These are phyloP conservation scores for Melanotaenia duboulayi DNA, from an alignment of 2,113 vertebrate species.

Conservation along the genomic window DNA sequence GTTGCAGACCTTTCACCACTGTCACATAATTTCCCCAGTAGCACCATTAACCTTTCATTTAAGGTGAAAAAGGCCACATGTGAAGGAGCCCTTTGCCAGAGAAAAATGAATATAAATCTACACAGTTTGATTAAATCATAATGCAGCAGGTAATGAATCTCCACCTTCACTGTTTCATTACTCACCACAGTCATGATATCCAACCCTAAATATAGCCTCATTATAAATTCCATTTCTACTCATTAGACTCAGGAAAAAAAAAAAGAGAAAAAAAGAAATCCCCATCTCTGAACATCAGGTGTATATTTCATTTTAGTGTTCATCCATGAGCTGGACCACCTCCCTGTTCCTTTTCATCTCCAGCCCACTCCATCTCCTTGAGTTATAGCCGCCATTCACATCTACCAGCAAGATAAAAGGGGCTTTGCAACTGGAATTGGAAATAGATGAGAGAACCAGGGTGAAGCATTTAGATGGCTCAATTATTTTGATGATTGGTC, in stretches of 20 bases:
- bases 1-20: conserved; percentile 27
- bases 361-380: conserved; percentile 67
- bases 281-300: conserved; percentile 76
- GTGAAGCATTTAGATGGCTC: conserved; percentile 58
- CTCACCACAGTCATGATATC: conserved; percentile 74
- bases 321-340: conserved; percentile 56
- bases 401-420: conserved; percentile 59
- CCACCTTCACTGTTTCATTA: conserved; percentile 78
- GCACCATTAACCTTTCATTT: conserved; percentile 33
- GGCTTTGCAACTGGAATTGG: conserved; percentile 56
- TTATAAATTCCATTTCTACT: conserved; percentile 84
- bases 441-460: conserved; percentile 67
- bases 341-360: conserved; percentile 73
- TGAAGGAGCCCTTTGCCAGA: conserved; percentile 70
- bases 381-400: conserved; percentile 64
- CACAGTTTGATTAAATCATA: conserved; percentile 85
- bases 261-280: conserved; percentile 57
- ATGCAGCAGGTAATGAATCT: conserved; percentile 84
- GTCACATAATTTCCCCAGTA: conserved; percentile 24
- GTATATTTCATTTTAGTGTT: conserved; percentile 77
- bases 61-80: conserved; percentile 55
- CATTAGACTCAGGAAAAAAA: conserved; percentile 60
- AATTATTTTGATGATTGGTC: conserved; percentile 71
- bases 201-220: conserved; percentile 84
- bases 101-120: conserved; percentile 79